Conservation (phyloP, 2,113 vertebrate species). For the Morone saxatilis region DNA sequence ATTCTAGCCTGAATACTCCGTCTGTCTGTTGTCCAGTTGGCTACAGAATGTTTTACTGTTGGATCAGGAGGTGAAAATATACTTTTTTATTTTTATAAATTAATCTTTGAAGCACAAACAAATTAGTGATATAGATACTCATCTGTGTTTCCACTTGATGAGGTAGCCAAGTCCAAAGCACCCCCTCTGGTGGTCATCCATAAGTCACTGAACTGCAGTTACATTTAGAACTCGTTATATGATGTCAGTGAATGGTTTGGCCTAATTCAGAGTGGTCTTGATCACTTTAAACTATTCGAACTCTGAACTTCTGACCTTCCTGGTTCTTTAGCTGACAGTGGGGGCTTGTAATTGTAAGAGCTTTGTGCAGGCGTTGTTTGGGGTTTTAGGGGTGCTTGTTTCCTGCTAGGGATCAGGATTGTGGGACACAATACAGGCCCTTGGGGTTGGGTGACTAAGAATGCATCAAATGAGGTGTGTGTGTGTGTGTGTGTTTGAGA, state of each 20-base stretch:
- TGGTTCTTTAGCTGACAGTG: slow-evolving; percentile 41
- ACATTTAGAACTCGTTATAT: slow-evolving; percentile 50
- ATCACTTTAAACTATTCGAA: slow-evolving; percentile 70
- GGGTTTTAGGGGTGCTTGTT: slow-evolving; percentile 76
- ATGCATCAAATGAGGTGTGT: slow-evolving; percentile 58
- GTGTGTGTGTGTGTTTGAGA: slow-evolving; percentile 47
- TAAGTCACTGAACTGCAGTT: slow-evolving; percentile 22
- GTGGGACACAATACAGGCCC: slow-evolving; percentile 70
- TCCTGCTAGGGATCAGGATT: slow-evolving; percentile 77
- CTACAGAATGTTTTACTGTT: background rate
- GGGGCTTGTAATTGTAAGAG: slow-evolving; percentile 64
- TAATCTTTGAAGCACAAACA: background rate
- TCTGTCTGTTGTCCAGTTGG: background rate
- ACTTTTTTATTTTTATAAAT: background rate
- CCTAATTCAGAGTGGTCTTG: slow-evolving; percentile 25
- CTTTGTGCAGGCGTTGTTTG: slow-evolving; percentile 68
- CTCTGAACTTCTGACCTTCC: slow-evolving; percentile 68
- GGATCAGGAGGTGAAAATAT: background rate
- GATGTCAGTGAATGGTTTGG: slow-evolving; percentile 13
- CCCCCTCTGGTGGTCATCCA: slow-evolving; percentile 26
- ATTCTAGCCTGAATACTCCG: background rate
- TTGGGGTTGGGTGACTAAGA: slow-evolving; percentile 64
- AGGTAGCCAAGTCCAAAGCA: slow-evolving; percentile 1
- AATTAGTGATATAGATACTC: background rate
- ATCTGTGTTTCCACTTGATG: background rate